A percentile compares a stretch with the other conserved stretches of the same genome.
phyloP scores from a whole-genome alignment of 92 coral and sea anemone genomes.

The Phymanthus crucifer region DNA sequence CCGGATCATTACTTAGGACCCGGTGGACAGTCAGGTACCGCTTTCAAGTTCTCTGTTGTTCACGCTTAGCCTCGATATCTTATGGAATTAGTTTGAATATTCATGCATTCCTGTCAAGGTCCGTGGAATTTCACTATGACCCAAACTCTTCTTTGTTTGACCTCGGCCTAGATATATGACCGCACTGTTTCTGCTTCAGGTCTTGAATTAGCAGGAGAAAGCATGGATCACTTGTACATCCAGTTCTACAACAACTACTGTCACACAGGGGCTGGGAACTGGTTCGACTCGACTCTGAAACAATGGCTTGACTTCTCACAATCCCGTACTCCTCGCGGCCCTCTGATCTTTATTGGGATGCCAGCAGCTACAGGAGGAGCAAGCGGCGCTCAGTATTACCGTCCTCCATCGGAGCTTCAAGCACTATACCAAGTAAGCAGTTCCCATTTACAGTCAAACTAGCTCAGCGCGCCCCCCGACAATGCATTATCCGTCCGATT shows the following conservation, averaged over 20 bases:
- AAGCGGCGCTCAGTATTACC: conserved; percentile 48
- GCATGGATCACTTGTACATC: conserved; percentile 72
- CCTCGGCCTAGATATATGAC: no score
- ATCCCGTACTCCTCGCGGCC: conserved; percentile 47
- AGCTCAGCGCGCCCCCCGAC: no score
- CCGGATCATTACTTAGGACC: conserved; percentile 85
- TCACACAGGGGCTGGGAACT: conserved; percentile 67
- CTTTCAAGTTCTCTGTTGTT: no score
- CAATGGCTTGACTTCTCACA: conserved; percentile 56
- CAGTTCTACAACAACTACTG: conserved; percentile 81
- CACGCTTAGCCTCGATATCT: no score
- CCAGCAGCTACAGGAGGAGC: conserved; percentile 60
- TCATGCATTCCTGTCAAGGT: no score
- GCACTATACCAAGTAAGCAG: conserved; percentile 43
- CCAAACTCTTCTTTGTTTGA: no score
- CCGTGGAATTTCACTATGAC: no score
- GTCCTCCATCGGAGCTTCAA: conserved; percentile 59
- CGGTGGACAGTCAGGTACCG: conserved; percentile 63
- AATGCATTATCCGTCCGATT: no score
- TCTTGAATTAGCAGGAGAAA: conserved; percentile 58
- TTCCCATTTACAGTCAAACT: no score
- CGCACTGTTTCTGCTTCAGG: conserved; percentile 41
- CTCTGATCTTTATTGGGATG: conserved; percentile 65
- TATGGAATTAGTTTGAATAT: no score
- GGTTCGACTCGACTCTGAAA: conserved; percentile 40